phyloP scores from a whole-genome alignment of 1,140 invertebrate species.

The Hetaerina americana region DNA sequence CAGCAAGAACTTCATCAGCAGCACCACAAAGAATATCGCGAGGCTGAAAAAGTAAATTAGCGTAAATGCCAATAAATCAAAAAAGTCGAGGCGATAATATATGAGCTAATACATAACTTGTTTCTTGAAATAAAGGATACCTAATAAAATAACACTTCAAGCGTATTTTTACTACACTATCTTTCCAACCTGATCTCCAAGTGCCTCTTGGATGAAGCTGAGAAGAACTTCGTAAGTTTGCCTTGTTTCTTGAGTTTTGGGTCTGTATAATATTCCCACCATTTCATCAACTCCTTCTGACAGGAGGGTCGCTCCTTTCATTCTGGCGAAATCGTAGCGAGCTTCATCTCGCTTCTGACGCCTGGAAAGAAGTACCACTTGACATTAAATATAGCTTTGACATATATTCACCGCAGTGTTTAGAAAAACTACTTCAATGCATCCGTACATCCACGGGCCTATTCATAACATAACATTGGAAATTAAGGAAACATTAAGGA shows the following conservation, averaged over 20 bases:
- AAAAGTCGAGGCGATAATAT: no score
- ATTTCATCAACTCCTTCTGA: slow-evolving; percentile 85
- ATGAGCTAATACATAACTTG: no score
- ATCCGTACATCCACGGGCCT: neutral
- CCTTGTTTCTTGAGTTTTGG: slow-evolving; percentile 93
- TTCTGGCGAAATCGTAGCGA: slow-evolving; percentile 78
- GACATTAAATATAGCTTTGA: slow-evolving; percentile 7
- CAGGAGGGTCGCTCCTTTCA: slow-evolving; percentile 74
- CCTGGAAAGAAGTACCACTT: slow-evolving; percentile 27
- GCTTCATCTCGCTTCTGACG: slow-evolving; percentile 81
- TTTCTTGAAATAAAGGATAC: no score
- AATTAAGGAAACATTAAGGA: slow-evolving; percentile 1
- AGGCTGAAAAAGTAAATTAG: slow-evolving; percentile 38
- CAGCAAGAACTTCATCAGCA: slow-evolving; percentile 91
- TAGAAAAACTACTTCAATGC: neutral
- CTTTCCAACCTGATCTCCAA: slow-evolving; percentile 74
- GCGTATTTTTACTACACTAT: no score
- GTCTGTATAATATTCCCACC: slow-evolving; percentile 87
- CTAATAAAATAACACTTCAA: no score
- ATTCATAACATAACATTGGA: no score
- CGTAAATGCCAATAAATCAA: neutral
- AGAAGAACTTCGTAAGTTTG: slow-evolving; percentile 94
- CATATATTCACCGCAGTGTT: neutral
- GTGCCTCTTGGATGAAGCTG: slow-evolving; percentile 92
- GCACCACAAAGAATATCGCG: slow-evolving; percentile 93